Percentiles rank a stretch among this genome's conserved stretches.
Evolutionary conservation across 2,113 vertebrate species (phyloP).

Genomic region (Apodemus sylvaticus): DNA sequence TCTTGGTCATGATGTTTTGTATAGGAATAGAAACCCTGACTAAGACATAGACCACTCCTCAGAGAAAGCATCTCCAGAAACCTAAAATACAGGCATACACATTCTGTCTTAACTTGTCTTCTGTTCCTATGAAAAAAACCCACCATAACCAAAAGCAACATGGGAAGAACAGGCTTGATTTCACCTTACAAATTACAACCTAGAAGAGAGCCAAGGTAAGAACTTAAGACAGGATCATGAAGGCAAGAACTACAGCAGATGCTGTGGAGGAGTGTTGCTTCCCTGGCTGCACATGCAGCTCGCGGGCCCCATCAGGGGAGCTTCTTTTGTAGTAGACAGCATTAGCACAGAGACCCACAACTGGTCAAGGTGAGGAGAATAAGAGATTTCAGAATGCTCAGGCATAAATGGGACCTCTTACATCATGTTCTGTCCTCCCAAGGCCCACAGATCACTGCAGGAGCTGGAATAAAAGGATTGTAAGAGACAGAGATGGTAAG

Average conservation of each 20-base stretch:
- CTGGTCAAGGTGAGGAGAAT: neutral
- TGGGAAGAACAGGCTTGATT: neutral
- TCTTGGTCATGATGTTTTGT: no score
- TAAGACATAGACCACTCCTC: neutral
- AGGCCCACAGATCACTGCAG: neutral
- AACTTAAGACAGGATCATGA: neutral
- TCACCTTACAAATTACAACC: neutral
- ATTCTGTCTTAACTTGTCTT: neutral
- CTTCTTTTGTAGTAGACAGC: neutral
- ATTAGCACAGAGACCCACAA: neutral
- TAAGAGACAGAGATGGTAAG: neutral
- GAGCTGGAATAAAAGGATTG: neutral
- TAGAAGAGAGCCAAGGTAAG: neutral
- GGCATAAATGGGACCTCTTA: neutral
- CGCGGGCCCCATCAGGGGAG: neutral
- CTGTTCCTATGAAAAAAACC: neutral
- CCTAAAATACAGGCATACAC: neutral
- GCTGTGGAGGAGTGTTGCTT: neutral
- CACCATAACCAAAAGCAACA: neutral
- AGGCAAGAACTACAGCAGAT: neutral
- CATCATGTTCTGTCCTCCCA: neutral
- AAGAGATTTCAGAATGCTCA: neutral
- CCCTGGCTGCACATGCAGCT: neutral
- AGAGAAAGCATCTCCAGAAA: neutral
- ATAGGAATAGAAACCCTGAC: no score